Conservation (phyloP, 2,888 invertebrate species). For the Netelia virgata region DNA sequence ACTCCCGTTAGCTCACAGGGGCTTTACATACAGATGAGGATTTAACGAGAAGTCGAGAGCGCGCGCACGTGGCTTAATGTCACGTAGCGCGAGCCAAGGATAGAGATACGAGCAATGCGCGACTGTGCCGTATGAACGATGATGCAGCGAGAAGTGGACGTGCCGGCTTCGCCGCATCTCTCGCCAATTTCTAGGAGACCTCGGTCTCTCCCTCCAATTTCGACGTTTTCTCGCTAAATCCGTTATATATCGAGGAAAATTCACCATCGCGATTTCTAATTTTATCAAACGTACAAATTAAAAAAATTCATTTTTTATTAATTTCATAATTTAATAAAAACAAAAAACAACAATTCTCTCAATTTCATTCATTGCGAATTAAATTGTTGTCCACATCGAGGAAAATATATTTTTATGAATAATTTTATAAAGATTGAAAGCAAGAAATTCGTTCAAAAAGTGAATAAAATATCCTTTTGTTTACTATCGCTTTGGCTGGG, state of each 20-base stretch:
- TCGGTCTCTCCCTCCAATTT: conserved; percentile 1
- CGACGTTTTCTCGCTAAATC: not conserved
- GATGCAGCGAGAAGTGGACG: conserved; percentile 11
- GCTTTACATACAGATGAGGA: conserved; percentile 54
- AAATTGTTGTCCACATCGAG: not conserved
- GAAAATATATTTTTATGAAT: not conserved
- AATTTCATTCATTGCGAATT: not conserved
- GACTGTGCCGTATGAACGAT: conserved; percentile 26
- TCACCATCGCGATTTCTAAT: not conserved
- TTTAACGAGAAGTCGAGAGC: conserved; percentile 54
- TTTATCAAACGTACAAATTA: not conserved
- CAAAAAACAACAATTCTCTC: not conserved
- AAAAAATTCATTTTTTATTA: too few relatives aligned
- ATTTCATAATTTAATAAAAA: too few relatives aligned
- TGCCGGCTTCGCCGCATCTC: conserved; percentile 13
- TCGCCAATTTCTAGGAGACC: conserved; percentile 21
- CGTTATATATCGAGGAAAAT: not conserved
- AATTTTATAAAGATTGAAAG: not conserved
- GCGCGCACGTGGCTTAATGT: conserved; percentile 37
- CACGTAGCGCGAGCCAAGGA: conserved; percentile 24
- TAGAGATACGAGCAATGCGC: not conserved
- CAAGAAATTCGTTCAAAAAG: not conserved
- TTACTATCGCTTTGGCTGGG: not conserved
- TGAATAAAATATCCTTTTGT: not conserved
- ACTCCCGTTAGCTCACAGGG: conserved; percentile 6